A percentile compares a stretch with the other conserved stretches of the same genome.
Conservation (phyloP, 2,113 vertebrate species). For the Elanoides forficatus region DNA sequence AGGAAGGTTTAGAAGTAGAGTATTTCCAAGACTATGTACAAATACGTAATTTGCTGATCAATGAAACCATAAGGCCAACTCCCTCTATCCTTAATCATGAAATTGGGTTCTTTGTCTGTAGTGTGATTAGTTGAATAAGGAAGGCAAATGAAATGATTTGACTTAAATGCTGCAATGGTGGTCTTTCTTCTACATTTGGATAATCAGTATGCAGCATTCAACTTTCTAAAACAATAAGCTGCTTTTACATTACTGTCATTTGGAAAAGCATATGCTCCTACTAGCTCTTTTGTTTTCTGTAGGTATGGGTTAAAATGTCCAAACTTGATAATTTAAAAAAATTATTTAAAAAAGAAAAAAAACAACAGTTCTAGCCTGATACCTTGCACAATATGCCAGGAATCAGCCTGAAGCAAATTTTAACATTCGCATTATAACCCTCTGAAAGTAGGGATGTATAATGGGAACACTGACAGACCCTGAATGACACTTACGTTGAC, state of each 20-base stretch:
- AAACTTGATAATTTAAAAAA: conserved; percentile 43
- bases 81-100: neutral
- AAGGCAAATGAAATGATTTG: neutral
- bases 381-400: conserved; percentile 43
- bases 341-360: neutral
- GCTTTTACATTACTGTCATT: conserved; percentile 7
- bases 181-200: neutral
- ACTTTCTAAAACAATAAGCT: conserved; percentile 22
- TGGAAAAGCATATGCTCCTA: neutral
- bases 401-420: conserved; percentile 65
- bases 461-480: conserved; percentile 36
- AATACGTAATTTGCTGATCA: neutral
- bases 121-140: neutral
- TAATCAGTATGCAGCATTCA: conserved; percentile 3
- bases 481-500: conserved; percentile 46
- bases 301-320: conserved; percentile 1
- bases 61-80: neutral
- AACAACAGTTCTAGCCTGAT: neutral
- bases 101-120: neutral
- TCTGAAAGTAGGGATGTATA: conserved; percentile 57
- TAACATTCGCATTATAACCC: conserved; percentile 45
- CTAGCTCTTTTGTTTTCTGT: neutral
- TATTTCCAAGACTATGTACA: neutral
- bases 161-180: neutral
- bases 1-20: neutral